Base-by-base conservation (phyloP, 2,113 vertebrate species). In the Ranitomeya imitator region DNA sequence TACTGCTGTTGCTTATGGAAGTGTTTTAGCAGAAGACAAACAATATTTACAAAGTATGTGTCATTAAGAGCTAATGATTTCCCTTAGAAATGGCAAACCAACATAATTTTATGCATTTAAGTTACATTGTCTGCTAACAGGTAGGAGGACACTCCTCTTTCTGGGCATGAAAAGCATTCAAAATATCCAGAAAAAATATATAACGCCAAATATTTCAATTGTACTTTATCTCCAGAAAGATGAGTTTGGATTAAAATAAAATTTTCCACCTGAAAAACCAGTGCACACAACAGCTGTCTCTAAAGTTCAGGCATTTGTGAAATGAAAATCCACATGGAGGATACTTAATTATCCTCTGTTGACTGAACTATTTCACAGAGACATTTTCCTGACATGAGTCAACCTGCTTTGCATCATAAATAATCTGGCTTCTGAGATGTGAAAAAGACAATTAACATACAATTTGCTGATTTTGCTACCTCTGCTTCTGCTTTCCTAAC, bases 341-440 rank as follows among this genome's bases (percentile, higher is more conserved):
- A 86, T 86, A 52, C 74, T 86, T 86, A 86, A 86, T 86, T 86
- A 86, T 86, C 71, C 85, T 86, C 73, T 78, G 73, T 86, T 86
- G 85, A 60, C 71, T 86, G 85, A 86, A 76, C 85, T 86, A 86
- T 86, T 86, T 86, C 85, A 85, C 83, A 45, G 73, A 86, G 85
- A 86, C 85, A 86, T 76, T 78, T 86, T 86, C 59, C 85, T 86
- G 85, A 86, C 85, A 86, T 86, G 59, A 86, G 57, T 86, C 85
- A 86, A 86, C 85, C 85, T 86, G 85, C 73, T 86, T 86, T 86
- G 85, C 85, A 76, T 86, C 85, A 86, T 86, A 78, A 86, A 86
- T 86, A 78, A 78, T 86, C 73, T 86, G 73, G 73, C 85, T 78
- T 77, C 57, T 86, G 85, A 78, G 73, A 86, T 86, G 71, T 86